phyloP scores from a whole-genome alignment of 2,113 vertebrate species.

The Carlito syrichta region DNA sequence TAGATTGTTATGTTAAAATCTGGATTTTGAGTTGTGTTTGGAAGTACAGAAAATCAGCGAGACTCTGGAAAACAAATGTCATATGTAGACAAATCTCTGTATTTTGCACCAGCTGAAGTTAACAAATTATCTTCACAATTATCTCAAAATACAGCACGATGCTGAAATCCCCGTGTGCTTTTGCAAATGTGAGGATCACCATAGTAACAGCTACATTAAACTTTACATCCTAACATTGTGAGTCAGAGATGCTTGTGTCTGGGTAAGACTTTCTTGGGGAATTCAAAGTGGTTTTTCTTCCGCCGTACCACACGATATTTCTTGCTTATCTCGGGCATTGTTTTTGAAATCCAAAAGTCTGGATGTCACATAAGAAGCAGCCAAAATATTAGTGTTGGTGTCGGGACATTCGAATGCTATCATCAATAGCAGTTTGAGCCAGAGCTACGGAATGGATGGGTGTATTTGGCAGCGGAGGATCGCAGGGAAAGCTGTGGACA shows the following conservation, averaged over 20 bases:
- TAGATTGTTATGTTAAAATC: background rate
- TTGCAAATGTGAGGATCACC: constrained; percentile 31
- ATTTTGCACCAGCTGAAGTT: background rate
- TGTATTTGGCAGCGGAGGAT: background rate
- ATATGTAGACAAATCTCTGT: background rate
- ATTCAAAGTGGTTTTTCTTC: background rate
- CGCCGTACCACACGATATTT: background rate
- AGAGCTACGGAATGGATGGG: background rate
- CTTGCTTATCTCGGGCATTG: background rate
- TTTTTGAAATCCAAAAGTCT: background rate
- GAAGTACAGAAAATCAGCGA: background rate
- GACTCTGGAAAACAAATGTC: background rate
- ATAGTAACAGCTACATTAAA: constrained; percentile 54
- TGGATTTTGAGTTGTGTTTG: background rate
- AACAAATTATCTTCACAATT: background rate
- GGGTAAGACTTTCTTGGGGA: background rate
- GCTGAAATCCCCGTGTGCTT: background rate
- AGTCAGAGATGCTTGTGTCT: background rate
- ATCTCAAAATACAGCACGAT: background rate
- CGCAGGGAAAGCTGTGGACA: background rate
- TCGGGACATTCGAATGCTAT: background rate
- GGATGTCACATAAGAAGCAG: background rate
- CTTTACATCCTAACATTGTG: background rate
- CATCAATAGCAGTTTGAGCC: background rate
- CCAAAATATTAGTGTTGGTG: background rate